These are phyloP conservation scores for Drosophila birchii DNA, from an alignment of 2,888 invertebrate genomes.

Conservation along the genomic window DNA sequence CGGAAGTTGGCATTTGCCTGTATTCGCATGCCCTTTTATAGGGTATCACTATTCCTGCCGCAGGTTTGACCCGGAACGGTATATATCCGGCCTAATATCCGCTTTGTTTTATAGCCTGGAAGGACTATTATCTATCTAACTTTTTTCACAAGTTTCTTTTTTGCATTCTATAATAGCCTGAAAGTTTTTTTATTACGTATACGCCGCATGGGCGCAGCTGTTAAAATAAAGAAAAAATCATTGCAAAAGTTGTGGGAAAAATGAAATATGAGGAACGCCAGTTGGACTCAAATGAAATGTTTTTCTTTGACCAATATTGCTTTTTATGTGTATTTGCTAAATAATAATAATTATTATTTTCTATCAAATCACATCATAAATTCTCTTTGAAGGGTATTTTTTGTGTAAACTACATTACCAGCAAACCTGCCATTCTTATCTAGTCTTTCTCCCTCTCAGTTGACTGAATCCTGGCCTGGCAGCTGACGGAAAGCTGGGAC, in stretches of 20 bases:
- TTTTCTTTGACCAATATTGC: background rate
- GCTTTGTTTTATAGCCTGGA: background rate
- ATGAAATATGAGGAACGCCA: background rate
- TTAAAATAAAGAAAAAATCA: background rate
- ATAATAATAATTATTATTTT: constrained; percentile 9
- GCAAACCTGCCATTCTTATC: background rate
- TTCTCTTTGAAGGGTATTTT: constrained; percentile 12
- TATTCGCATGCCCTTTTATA: constrained; percentile 3
- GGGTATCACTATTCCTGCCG: background rate
- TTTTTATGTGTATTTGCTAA: background rate
- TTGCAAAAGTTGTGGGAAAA: constrained; percentile 10
- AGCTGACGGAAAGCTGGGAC: constrained; percentile 23
- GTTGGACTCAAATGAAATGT: background rate
- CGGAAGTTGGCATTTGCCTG: constrained; percentile 38
- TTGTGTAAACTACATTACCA: background rate
- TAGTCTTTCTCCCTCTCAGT: constrained; percentile 6
- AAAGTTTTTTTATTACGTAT: constrained; percentile 16
- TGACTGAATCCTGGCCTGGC: constrained; percentile 33
- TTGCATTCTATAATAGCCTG: constrained; percentile 4
- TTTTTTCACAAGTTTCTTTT: constrained; percentile 6
- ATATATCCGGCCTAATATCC: constrained; percentile 5
- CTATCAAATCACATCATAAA: background rate
- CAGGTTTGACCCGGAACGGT: background rate
- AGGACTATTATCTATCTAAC: background rate
- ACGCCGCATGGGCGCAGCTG: constrained; percentile 2